Percentiles rank a stretch among this genome's conserved stretches.
phyloP scores from a whole-genome alignment of 2,113 vertebrate species.

The Eurypyga helias region DNA sequence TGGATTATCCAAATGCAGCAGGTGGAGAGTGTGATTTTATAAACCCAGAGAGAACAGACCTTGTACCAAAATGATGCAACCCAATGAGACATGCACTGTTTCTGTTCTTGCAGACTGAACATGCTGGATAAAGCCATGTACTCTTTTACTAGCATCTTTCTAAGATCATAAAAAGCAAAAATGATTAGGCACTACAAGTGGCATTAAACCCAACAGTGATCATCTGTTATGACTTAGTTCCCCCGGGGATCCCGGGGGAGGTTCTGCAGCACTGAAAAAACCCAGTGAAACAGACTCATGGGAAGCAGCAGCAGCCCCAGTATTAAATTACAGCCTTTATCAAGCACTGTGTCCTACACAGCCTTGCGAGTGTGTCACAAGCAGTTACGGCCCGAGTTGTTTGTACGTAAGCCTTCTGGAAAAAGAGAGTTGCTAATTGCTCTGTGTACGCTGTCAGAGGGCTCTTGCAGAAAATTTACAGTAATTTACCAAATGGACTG shows the following conservation, averaged over 20 bases:
- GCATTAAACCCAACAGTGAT: background rate
- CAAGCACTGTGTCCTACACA: fast-evolving
- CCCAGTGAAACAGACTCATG: background rate
- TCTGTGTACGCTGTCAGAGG: background rate
- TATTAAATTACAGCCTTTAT: slow-evolving; percentile 2
- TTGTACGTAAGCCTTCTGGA: background rate
- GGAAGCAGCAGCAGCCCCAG: background rate
- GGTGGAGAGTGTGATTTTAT: background rate
- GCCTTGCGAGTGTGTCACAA: background rate
- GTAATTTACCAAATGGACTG: slow-evolving; percentile 36
- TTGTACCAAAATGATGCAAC: background rate
- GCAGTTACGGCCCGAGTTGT: background rate
- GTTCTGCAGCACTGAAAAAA: background rate
- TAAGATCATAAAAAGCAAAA: background rate
- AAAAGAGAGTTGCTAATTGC: slow-evolving; percentile 14
- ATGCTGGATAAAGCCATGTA: background rate
- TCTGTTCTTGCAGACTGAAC: background rate
- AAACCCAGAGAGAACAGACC: background rate
- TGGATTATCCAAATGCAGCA: background rate
- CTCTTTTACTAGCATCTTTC: background rate
- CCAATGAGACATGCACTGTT: background rate
- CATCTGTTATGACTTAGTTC: background rate
- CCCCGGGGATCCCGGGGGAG: background rate
- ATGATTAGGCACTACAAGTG: background rate
- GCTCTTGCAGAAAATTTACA: background rate